Base-by-base conservation (phyloP, 2,888 invertebrate species). In the Diabrotica balteata region DNA sequence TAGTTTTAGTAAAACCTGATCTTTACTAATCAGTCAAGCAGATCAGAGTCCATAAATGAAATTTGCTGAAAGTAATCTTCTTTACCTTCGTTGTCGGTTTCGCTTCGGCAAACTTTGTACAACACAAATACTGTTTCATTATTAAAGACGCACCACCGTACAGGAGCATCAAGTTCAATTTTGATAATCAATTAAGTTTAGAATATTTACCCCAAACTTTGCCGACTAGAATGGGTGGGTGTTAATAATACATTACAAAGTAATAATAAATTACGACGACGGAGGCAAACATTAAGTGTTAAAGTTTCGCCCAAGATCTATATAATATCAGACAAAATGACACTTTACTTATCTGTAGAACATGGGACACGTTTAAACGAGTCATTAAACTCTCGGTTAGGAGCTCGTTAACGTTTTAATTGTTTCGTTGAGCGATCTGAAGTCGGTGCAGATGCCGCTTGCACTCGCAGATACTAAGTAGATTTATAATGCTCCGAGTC, bases 341-440 rank as follows among this genome's bases (percentile, higher is more conserved):
- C 69, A 66, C 63, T 62, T 59, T 63, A 69, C 69, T 69, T 69
- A 69, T 69, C 69, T 66, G 66, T 63, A 66, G 62, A 66, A 69
- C 69, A 69, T 52, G 68, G 70, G 67, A 78, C 78, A 79, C 76
- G 77, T 80, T 79, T 77, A 76, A 80, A 79, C 80, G 80, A 79
- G 79, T 80, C 81, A 79, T 82, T 81, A 81, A 80, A 77, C 77
- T 80, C 77, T 77, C 79, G 79, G 81, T 81, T 81, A 80, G 80
- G 78, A 79, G 77, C 81, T 81, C 81, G 81, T 82, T 82, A 81
- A 80, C 77, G 79, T 80, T 82, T 81, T 81, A 82, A 82, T 82
- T 80, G 80, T 81, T 80, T 81, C 80, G 80, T 74, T 78, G 79
- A 80, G 80, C 80, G 79, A 80, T 79, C 79, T 76, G 76, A 77